Conservation (phyloP, 2,113 vertebrate species). For the Ploceus nigricollis region DNA sequence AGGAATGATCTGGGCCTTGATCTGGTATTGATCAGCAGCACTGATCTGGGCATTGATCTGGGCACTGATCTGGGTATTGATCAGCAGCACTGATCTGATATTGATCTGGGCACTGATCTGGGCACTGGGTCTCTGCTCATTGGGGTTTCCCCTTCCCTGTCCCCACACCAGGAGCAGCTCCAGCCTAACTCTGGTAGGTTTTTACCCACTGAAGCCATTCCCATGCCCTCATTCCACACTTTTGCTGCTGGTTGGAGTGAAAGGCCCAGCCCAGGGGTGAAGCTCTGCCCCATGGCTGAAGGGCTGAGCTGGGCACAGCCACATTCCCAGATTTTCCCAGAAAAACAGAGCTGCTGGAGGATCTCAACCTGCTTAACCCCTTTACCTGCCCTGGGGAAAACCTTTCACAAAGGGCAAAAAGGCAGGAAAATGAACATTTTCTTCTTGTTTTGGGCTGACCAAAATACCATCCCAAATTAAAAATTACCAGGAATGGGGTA, state of each 20-base stretch:
- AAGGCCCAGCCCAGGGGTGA: neutral
- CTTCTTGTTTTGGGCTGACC: neutral
- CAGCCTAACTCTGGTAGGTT: neutral
- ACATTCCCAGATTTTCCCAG: neutral
- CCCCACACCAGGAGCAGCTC: conserved; percentile 5
- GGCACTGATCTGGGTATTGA: neutral
- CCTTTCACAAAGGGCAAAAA: neutral
- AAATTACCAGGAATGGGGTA: neutral
- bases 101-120: neutral
- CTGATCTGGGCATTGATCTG: neutral
- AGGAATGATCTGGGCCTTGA: neutral
- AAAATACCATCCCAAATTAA: neutral
- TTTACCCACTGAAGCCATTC: conserved; percentile 24
- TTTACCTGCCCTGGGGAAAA: neutral
- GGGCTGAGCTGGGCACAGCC: neutral
- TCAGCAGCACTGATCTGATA: neutral
- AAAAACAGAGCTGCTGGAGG: neutral
- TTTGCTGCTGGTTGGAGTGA: neutral
- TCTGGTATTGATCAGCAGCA: neutral
- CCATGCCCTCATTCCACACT: neutral
- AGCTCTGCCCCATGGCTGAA: neutral
- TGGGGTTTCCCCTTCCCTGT: conserved; percentile 25
- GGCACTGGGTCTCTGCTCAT: conserved; percentile 32
- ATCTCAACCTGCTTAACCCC: neutral
- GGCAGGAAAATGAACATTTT: neutral